These are phyloP conservation scores for Phaedon cochleariae DNA, from an alignment of 2,888 invertebrate species.

Conservation along the genomic window DNA sequence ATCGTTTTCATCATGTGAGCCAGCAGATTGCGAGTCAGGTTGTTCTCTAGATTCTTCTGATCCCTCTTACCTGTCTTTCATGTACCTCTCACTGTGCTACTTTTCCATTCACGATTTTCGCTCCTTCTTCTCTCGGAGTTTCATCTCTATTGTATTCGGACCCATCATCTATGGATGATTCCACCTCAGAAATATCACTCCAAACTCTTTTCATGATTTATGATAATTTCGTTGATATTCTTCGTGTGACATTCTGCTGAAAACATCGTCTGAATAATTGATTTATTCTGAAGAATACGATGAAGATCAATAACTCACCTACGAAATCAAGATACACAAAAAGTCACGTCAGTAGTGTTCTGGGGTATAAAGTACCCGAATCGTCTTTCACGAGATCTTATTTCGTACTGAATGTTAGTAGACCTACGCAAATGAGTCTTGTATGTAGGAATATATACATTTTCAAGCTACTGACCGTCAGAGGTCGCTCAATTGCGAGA, in stretches of 20 bases:
- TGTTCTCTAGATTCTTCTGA: neutral
- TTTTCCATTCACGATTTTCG: neutral
- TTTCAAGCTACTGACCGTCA: conserved; percentile 15
- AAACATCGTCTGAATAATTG: neutral
- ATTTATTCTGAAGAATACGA: neutral
- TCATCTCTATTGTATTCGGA: too few species aligned
- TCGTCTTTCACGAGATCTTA: neutral
- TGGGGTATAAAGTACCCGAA: conserved; percentile 15
- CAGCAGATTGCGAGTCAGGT: neutral
- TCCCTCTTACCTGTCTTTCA: neutral
- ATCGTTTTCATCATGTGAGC: neutral
- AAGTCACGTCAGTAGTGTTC: conserved; percentile 11
- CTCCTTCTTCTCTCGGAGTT: too few species aligned
- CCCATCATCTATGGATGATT: too few species aligned
- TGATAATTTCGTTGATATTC: too few species aligned
- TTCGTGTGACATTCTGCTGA: too few species aligned
- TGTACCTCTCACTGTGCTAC: neutral
- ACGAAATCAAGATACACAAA: conserved; percentile 8
- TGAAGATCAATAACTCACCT: neutral
- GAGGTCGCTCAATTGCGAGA: neutral
- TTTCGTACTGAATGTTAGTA: conserved; percentile 5
- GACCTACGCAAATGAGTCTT: neutral
- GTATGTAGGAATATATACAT: neutral
- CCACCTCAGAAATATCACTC: neutral
- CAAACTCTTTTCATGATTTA: too few species aligned